Conservation (phyloP, 2,797 vertebrate species). For the Sparus aurata region DNA sequence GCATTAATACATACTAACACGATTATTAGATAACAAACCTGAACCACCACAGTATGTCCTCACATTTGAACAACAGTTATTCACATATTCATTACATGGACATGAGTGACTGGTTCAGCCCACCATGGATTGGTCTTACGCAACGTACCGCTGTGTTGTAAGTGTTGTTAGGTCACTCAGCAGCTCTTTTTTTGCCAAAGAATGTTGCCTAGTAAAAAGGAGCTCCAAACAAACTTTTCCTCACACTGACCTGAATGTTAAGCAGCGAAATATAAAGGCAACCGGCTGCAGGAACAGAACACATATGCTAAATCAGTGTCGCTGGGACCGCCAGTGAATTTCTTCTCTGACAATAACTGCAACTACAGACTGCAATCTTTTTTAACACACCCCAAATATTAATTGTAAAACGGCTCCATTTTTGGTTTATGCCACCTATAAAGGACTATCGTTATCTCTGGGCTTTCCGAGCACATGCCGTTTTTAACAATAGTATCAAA, state of each 20-base stretch:
- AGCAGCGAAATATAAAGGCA: slow-evolving; percentile 60
- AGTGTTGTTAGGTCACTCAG: slow-evolving; percentile 60
- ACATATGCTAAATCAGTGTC: slow-evolving; percentile 18
- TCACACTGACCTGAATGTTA: slow-evolving; percentile 73
- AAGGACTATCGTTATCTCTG: slow-evolving; percentile 56
- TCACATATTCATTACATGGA: slow-evolving; percentile 9
- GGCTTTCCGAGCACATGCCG: slow-evolving; percentile 64
- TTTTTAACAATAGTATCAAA: slow-evolving; percentile 77
- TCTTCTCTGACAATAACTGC: not conserved
- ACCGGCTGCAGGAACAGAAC: slow-evolving; percentile 31
- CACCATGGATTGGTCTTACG: slow-evolving; percentile 43
- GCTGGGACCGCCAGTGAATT: not conserved
- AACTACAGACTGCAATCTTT: not conserved
- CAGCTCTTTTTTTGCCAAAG: slow-evolving; percentile 62
- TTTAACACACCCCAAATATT: slow-evolving; percentile 20
- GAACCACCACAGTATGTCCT: not conserved
- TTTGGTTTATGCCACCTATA: slow-evolving; percentile 19
- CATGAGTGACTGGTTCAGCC: slow-evolving; percentile 32
- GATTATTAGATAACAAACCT: not conserved
- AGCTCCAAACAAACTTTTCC: slow-evolving; percentile 59
- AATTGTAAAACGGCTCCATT: slow-evolving; percentile 15
- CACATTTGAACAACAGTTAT: not conserved
- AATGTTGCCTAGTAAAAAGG: slow-evolving; percentile 72
- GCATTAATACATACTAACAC: not conserved
- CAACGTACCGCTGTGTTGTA: slow-evolving; percentile 32